Conservation (phyloP, 1,140 invertebrate species). For the Dendrolimus punctatus region DNA sequence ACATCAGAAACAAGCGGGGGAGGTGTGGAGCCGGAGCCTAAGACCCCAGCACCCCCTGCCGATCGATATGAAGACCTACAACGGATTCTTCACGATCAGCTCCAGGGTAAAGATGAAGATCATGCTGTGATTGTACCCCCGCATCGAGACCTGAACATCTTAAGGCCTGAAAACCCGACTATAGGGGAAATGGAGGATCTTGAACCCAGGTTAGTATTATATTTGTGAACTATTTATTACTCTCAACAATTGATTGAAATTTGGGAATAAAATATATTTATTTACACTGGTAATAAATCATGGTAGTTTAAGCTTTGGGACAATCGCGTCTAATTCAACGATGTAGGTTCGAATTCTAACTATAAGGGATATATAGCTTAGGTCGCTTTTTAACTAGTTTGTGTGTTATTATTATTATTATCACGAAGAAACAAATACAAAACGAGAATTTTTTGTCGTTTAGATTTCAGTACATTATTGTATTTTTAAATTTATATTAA, state of each 20-base stretch:
- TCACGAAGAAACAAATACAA: too few relatives aligned
- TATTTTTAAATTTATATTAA: too few relatives aligned
- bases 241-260: neutral
- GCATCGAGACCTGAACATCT: constrained; percentile 66
- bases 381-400: too few relatives aligned
- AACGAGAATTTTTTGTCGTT: too few relatives aligned
- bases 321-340: too few relatives aligned
- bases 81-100: constrained; percentile 45
- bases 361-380: too few relatives aligned
- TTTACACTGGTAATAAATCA: too few relatives aligned
- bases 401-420: too few relatives aligned
- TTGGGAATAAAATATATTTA: neutral
- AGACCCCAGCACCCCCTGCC: constrained; percentile 40
- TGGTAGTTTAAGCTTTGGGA: too few relatives aligned
- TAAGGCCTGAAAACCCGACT: constrained; percentile 74
- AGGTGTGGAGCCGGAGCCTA: constrained; percentile 39
- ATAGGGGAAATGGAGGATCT: constrained; percentile 77
- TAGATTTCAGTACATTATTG: too few relatives aligned
- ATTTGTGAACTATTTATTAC: neutral
- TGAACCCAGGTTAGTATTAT: constrained; percentile 71
- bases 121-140: constrained; percentile 73
- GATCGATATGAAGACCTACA: constrained; percentile 64
- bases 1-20: constrained; percentile 50
- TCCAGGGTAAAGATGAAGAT: constrained; percentile 42
- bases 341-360: too few relatives aligned